Base-by-base conservation (phyloP, 2,888 invertebrate species). In the Aricia artaxerxes region DNA sequence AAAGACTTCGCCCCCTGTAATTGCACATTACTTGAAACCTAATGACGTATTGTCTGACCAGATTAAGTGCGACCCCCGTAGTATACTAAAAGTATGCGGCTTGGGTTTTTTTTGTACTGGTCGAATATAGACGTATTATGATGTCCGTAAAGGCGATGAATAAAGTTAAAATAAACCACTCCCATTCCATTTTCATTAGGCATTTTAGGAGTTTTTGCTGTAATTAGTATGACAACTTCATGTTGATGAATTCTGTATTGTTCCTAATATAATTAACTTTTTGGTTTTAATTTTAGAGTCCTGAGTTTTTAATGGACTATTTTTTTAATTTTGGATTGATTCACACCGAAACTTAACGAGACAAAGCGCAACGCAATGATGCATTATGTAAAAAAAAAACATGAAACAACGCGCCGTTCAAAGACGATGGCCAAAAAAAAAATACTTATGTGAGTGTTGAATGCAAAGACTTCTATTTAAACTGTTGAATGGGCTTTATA, bases 101-200 rank as follows among this genome's bases (percentile, higher is more conserved):
- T 35, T 4, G 69, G 5, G 69, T 1, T 69, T 6, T 24, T 38
- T 35, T 35, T 13, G 0, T 31, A 13, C 31, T 69, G 6, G 69
- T 16, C 69, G 11, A 35, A 13, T 69, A 69, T 69, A 69, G 69
- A 38, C 35, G 35, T 69, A 69, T 69, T 69, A 38, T 69, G 69
- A 69, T 69, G 69, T 38, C 35, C 24, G 11, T 69, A 69, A 9
- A 64, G 16, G 69, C 69, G 13, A 69, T 69, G 69, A 38, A 64
- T 64, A 64, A 64, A 69, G 69, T 69, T 69, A 69, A 69, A 69
- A 38, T 69, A 69, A 38, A 69, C 69, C 69, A 69, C 69, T 69
- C 69, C 69, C 69, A 69, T 69, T 69, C 69, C 69, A 69, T 69
- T 69, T 69, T 69, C 69, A 69, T 69, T 35, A 69, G 13, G 13